Percentiles rank a stretch among this genome's conserved stretches.
phyloP scores from a whole-genome alignment of 2,888 invertebrate species.

The Cremastinae sp. region DNA sequence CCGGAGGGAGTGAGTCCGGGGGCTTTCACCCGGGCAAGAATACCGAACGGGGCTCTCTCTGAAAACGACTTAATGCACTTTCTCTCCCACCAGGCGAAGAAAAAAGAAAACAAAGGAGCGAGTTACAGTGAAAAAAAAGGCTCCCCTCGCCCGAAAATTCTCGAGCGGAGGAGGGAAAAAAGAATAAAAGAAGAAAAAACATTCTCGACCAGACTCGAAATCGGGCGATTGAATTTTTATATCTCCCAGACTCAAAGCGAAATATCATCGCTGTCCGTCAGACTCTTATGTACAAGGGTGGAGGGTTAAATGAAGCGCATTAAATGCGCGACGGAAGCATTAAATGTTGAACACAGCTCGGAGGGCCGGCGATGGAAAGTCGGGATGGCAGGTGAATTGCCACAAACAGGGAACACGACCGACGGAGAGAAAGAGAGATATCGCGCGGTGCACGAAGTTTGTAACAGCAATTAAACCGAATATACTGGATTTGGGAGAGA shows the following conservation, averaged over 20 bases:
- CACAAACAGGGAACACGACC: slow-evolving; percentile 41
- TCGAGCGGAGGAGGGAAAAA: no score
- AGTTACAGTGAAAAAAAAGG: background rate
- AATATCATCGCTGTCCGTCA: slow-evolving; percentile 15
- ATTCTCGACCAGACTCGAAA: no score
- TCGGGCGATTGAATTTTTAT: background rate
- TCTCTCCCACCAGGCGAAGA: no score
- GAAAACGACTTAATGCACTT: slow-evolving; percentile 59
- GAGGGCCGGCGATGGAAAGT: slow-evolving; percentile 39
- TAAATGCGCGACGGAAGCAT: slow-evolving; percentile 47
- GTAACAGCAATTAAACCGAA: slow-evolving; percentile 63
- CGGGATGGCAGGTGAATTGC: slow-evolving; percentile 55
- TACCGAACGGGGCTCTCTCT: slow-evolving; percentile 34
- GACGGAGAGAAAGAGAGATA: background rate
- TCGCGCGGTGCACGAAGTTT: slow-evolving; percentile 52
- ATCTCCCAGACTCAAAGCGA: background rate
- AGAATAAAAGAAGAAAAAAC: no score
- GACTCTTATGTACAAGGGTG: slow-evolving; percentile 8
- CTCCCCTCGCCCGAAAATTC: background rate
- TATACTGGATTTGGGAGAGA: slow-evolving; percentile 61
- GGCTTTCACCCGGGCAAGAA: slow-evolving; percentile 56
- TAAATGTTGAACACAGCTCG: slow-evolving; percentile 54
- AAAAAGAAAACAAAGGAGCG: slow-evolving; percentile 29
- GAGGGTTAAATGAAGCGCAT: slow-evolving; percentile 49
- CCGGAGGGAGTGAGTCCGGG: slow-evolving; percentile 42